phyloP scores from a whole-genome alignment of 2,797 vertebrate species.

The Oceanodroma leucorhoa region DNA sequence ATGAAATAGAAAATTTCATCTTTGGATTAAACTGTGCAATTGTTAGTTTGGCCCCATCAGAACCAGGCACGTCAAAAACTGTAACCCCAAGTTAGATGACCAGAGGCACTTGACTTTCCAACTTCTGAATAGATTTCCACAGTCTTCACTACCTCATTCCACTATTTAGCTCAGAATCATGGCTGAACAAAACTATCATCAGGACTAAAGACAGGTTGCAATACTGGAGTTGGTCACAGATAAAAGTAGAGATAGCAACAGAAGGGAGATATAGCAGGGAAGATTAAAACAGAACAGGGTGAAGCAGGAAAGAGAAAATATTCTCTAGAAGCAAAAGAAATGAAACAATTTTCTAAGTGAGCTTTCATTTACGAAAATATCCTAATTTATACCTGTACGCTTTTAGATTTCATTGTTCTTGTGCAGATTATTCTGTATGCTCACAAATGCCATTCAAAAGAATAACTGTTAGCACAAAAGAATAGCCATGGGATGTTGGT shows the following conservation, averaged over 20 bases:
- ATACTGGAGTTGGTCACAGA: not conserved
- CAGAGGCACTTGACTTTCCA: not conserved
- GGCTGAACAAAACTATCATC: not conserved
- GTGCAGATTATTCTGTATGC: not conserved
- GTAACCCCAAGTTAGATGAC: not conserved
- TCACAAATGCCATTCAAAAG: not conserved
- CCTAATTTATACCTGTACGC: not conserved
- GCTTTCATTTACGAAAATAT: not conserved
- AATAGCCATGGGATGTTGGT: not conserved
- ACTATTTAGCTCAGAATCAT: not conserved
- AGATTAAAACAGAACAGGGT: not conserved
- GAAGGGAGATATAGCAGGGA: not conserved
- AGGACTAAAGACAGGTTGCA: not conserved
- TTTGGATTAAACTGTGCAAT: not conserved
- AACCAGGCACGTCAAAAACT: not conserved
- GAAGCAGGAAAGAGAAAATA: not conserved
- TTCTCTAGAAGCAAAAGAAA: not conserved
- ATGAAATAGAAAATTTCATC: rapidly evolving
- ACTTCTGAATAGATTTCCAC: not conserved
- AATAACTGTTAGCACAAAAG: not conserved
- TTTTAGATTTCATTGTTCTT: not conserved
- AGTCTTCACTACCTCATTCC: not conserved
- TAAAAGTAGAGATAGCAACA: not conserved
- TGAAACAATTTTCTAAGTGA: not conserved
- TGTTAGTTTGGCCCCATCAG: not conserved